Evolutionary conservation across 2,113 vertebrate species (phyloP), one percentile per base, ranked within the genome.

Genomic region (Pterophyllum scalare): DNA sequence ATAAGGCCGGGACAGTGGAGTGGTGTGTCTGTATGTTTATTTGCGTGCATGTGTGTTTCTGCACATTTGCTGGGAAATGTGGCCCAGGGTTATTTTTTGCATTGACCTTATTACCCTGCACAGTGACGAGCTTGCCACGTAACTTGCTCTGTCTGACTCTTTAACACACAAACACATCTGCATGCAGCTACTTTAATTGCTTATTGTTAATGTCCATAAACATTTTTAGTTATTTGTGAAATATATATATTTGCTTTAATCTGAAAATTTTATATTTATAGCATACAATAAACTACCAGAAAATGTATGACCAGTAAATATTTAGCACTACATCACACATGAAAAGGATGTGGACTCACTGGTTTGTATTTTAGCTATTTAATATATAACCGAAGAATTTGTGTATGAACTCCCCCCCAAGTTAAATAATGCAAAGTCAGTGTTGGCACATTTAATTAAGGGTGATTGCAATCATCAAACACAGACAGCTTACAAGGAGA

Each of bases 41-140:
- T 49, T 81, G 75, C 79, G 84, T 85, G 35, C 85, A 67, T 86
- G 84, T 89, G 85, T 96, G 95, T 90, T 96, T 96, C 96, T 95
- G 95, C 95, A 94, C 95, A 95, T 97, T 97, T 97, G 96, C 96
- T 92, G 93, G 96, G 95, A 97, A 97, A 96, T 94, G 90, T 96
- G 97, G 96, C 97, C 96, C 93, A 89, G 95, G 96, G 97, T 96
- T 97, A 96, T 97, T 97, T 94, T 97, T 96, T 96, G 96, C 95
- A 96, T 94, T 97, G 97, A 98, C 97, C 98, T 98, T 97, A 98
- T 98, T 98, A 97, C 96, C 96, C 96, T 94, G 95, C 95, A 89
- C 94, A 93, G 95, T 96, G 95, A 97, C 92, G 92, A 96, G 95
- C 94, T 94, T 94, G 96, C 95, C 95, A 94, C 92, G 94, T 90